Percentiles rank a stretch among this genome's conserved stretches.
phyloP scores from a whole-genome alignment of 1,140 invertebrate genomes.

The Monomorium pharaonis region DNA sequence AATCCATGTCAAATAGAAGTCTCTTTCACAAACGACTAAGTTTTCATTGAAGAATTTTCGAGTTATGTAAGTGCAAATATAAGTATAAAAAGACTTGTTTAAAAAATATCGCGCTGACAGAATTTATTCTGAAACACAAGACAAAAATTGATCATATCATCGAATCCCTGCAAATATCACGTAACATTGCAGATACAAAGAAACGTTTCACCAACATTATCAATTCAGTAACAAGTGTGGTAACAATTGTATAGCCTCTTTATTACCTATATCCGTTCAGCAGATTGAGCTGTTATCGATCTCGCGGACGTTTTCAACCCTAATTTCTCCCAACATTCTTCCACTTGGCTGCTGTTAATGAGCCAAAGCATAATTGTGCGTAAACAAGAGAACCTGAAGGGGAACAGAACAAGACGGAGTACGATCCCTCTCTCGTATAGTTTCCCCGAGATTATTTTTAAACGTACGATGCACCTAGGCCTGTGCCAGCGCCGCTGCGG shows the following conservation, averaged over 20 bases:
- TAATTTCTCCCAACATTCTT: not conserved
- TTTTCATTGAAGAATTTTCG: not conserved
- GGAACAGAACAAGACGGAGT: not conserved
- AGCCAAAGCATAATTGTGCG: not conserved
- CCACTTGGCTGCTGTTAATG: not conserved
- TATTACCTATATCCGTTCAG: not conserved
- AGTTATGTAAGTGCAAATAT: no score
- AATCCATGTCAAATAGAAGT: not conserved
- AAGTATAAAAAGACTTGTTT: not conserved
- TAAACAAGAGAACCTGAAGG: not conserved
- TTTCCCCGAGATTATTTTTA: constrained; percentile 34
- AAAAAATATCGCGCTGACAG: not conserved
- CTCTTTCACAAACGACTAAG: not conserved
- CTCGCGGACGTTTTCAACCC: not conserved
- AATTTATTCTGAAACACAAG: not conserved
- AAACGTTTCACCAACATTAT: not conserved
- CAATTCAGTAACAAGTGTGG: not conserved
- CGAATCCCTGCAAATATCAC: not conserved
- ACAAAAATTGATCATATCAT: not conserved
- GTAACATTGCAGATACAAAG: not conserved
- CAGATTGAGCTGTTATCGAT: not conserved
- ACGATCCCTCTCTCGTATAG: not conserved
- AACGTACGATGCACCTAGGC: constrained; percentile 28
- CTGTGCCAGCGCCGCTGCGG: not conserved
- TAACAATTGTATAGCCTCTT: not conserved